Conservation (phyloP, 2,113 vertebrate genomes). For the Percopsis transmontana region DNA sequence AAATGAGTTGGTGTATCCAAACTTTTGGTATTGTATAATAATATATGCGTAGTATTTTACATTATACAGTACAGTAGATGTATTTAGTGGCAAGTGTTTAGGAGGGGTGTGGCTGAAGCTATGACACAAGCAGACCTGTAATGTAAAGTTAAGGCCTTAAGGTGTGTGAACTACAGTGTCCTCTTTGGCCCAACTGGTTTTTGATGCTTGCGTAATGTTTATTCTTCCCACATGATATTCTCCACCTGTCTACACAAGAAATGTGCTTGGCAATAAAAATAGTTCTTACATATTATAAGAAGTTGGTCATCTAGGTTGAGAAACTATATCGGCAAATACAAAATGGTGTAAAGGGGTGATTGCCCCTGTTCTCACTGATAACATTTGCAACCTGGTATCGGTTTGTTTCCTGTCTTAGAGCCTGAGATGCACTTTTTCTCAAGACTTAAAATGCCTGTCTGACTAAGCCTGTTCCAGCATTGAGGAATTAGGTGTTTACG, state of each 20-base stretch:
- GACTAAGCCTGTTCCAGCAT: slow-evolving; percentile 52
- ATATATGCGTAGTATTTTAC: too few relatives aligned
- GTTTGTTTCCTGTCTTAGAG: slow-evolving; percentile 4
- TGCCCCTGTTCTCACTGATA: background rate
- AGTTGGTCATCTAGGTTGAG: background rate
- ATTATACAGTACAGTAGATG: too few relatives aligned
- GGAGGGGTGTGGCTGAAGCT: background rate
- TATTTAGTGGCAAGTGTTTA: background rate
- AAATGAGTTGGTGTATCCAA: too few relatives aligned
- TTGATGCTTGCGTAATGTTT: background rate
- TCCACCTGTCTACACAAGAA: too few relatives aligned
- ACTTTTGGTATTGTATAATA: too few relatives aligned
- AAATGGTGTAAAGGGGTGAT: background rate
- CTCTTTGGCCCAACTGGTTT: background rate
- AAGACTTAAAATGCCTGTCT: slow-evolving; percentile 56
- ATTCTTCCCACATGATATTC: background rate
- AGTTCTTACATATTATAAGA: background rate
- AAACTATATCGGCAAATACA: background rate
- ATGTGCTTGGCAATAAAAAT: background rate
- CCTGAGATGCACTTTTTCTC: slow-evolving; percentile 23
- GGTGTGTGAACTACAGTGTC: background rate
- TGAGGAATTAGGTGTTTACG: slow-evolving; percentile 58
- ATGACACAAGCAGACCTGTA: background rate
- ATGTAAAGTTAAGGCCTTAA: background rate
- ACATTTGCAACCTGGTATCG: background rate